Conservation (phyloP, 2,113 vertebrate genomes). For the Vicugna pacos region DNA sequence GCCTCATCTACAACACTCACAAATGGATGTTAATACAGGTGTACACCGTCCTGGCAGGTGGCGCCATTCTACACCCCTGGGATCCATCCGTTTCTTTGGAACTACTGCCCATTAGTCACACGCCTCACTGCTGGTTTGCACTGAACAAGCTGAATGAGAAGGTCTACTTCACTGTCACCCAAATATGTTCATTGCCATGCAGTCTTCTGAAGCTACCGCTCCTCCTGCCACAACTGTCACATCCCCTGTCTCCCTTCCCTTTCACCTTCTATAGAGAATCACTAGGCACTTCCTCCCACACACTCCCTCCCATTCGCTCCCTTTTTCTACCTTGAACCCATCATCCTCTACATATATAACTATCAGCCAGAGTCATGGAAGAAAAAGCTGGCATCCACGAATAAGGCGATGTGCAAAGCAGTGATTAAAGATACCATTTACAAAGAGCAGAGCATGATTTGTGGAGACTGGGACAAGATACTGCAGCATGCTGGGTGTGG, state of each 20-base stretch:
- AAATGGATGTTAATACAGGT: neutral
- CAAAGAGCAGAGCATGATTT: neutral
- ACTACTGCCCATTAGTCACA: neutral
- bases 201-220: neutral
- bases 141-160: neutral
- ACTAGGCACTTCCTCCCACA: neutral
- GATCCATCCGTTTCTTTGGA: neutral
- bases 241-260: neutral
- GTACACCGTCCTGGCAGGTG: too few relatives aligned
- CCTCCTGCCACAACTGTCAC: neutral
- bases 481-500: neutral
- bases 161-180: neutral
- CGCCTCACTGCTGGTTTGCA: neutral
- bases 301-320: too few relatives aligned
- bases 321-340: neutral
- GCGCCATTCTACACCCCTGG: neutral
- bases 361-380: neutral
- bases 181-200: neutral
- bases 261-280: neutral
- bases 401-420: neutral
- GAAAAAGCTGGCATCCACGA: neutral
- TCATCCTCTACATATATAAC: neutral
- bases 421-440: neutral
- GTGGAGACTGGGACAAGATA: neutral
- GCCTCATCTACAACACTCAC: rapidly evolving